Evolutionary conservation across 1,140 invertebrate species (phyloP).

Genomic region (Ridgeia piscesae): DNA sequence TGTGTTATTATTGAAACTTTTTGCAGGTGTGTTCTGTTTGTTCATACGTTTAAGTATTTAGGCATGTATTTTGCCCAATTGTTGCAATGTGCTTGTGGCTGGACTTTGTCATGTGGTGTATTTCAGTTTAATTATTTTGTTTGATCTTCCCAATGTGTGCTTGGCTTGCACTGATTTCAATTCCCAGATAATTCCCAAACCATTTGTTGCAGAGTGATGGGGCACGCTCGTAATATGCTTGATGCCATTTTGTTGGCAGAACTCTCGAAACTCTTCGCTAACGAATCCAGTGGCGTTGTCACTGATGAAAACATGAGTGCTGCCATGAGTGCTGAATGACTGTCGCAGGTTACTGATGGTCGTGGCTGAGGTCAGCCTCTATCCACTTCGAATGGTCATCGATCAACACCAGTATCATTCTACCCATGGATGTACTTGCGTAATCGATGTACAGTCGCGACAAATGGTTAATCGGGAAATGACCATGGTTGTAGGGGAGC

Average conservation of each 20-base stretch:
- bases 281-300: conserved; percentile 43
- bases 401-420: conserved; percentile 5
- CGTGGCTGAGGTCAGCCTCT: conserved; percentile 1
- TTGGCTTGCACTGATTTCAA: too few species aligned
- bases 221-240: conserved; percentile 34
- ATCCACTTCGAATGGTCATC: conserved; percentile 15
- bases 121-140: too few species aligned
- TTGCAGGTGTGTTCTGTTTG: too few species aligned
- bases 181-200: too few species aligned
- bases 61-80: too few species aligned
- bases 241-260: conserved; percentile 33
- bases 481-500: conserved; percentile 22
- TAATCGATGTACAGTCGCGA: background rate
- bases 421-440: too few species aligned
- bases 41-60: too few species aligned
- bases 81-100: too few species aligned
- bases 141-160: too few species aligned
- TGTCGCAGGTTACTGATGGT: conserved; percentile 21
- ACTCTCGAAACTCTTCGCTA: conserved; percentile 37
- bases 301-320: conserved; percentile 25
- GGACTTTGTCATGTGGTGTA: too few species aligned
- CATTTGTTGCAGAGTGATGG: conserved; percentile 41
- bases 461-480: background rate
- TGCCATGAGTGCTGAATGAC: conserved; percentile 11
- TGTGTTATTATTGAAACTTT: too few species aligned